Evolutionary conservation across 1,140 invertebrate genomes (phyloP).

Genomic region (Drosophila watanabei): DNA sequence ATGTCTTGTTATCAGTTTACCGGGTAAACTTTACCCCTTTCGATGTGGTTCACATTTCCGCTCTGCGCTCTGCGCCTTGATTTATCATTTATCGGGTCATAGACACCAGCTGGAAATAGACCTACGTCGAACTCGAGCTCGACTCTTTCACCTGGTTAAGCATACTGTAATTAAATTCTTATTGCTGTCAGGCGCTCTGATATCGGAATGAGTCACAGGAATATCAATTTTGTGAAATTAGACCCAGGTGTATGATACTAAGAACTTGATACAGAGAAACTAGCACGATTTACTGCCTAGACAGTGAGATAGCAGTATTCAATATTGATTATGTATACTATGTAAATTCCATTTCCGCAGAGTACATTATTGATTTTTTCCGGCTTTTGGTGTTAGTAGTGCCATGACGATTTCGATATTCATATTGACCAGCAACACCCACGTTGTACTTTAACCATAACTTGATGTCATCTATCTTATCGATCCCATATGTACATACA

Average conservation of each 20-base stretch:
- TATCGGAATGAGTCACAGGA: constrained; percentile 23
- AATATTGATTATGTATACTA: constrained; percentile 9
- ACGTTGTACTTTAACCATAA: constrained; percentile 7
- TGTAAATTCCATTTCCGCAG: neutral
- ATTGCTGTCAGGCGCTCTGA: constrained; percentile 12
- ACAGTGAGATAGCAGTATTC: neutral
- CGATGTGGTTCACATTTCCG: constrained; percentile 15
- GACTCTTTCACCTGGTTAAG: constrained; percentile 8
- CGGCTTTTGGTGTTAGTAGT: neutral
- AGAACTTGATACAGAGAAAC: neutral
- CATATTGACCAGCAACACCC: neutral
- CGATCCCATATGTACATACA: neutral
- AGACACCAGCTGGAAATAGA: constrained; percentile 2
- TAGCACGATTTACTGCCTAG: neutral
- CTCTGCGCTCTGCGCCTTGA: neutral
- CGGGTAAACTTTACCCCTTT: too few species aligned
- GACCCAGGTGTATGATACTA: neutral
- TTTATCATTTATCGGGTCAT: constrained; percentile 1
- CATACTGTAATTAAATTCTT: constrained; percentile 23
- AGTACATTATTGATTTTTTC: constrained; percentile 7
- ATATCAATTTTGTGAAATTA: constrained; percentile 8
- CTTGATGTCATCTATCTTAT: constrained; percentile 35
- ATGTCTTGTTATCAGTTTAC: constrained; percentile 13
- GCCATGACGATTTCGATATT: constrained; percentile 1
- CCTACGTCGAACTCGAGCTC: neutral